Percentiles rank a stretch among this genome's conserved stretches.
These are phyloP conservation scores for Esox masquinongy DNA, from an alignment of 2,797 vertebrate species.

Conservation along the genomic window DNA sequence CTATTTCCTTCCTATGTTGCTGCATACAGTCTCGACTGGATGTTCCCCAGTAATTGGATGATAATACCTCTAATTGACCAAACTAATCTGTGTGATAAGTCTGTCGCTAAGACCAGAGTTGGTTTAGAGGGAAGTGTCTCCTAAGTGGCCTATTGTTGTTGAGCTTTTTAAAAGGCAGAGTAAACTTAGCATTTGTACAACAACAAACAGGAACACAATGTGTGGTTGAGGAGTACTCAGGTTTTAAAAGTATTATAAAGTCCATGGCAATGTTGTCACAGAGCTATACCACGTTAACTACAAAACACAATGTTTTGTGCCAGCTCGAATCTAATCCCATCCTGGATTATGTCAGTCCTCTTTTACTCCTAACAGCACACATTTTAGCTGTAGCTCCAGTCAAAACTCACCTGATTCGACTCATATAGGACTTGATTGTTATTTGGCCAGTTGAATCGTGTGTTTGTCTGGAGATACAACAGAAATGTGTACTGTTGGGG, in stretches of 20 bases:
- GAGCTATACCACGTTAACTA: constrained; percentile 37
- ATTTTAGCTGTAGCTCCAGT: too few species aligned
- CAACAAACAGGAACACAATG: constrained; percentile 68
- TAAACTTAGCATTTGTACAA: constrained; percentile 48
- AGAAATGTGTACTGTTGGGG: too few species aligned
- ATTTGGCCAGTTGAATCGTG: too few species aligned
- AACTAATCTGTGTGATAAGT: constrained; percentile 54
- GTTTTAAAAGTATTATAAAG: constrained; percentile 11
- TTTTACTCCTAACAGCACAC: too few species aligned
- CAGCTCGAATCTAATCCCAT: constrained; percentile 17
- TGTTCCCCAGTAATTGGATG: constrained; percentile 41
- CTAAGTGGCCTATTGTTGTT: constrained; percentile 49
- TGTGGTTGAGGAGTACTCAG: constrained; percentile 53
- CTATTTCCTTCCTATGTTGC: neutral
- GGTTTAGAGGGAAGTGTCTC: constrained; percentile 75
- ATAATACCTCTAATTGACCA: constrained; percentile 46
- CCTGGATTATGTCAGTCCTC: too few species aligned
- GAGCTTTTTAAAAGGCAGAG: constrained; percentile 49
- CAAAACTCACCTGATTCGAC: too few species aligned
- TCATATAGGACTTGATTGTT: too few species aligned
- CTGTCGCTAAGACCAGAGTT: constrained; percentile 51
- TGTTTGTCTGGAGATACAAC: too few species aligned
- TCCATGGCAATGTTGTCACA: neutral
- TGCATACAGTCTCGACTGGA: neutral
- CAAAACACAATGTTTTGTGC: constrained; percentile 13